Evolutionary conservation across 1,140 invertebrate genomes (phyloP).

Genomic region (Eulimnadia texana): DNA sequence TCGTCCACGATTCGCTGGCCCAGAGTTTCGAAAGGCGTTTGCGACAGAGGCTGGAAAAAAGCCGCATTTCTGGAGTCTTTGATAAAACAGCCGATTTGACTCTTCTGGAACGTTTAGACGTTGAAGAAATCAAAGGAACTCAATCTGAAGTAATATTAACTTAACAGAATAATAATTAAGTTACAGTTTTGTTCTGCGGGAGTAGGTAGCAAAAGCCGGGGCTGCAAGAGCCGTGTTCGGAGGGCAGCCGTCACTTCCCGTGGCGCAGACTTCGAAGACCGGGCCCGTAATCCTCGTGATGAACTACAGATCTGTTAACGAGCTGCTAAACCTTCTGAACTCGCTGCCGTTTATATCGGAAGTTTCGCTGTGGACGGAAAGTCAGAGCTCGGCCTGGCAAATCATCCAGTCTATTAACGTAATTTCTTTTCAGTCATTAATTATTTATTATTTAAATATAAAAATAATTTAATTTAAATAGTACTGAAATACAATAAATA

Average conservation of each 20-base stretch:
- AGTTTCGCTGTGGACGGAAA: constrained; percentile 1
- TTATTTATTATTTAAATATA: too few species aligned
- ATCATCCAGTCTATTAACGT: background rate
- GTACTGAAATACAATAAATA: too few species aligned
- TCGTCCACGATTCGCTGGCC: constrained; percentile 2
- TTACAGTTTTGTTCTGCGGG: background rate
- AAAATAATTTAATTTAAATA: too few species aligned
- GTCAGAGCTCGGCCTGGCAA: background rate
- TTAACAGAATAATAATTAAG: background rate
- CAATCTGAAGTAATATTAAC: background rate
- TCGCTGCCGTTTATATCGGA: background rate
- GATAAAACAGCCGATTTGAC: constrained; percentile 5
- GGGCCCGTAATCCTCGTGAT: background rate
- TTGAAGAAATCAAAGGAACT: background rate
- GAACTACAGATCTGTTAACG: background rate
- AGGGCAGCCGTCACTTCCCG: background rate
- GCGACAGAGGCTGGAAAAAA: background rate
- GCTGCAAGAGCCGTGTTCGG: background rate
- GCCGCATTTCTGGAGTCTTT: background rate
- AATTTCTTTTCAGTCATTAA: background rate
- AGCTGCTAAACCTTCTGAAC: background rate
- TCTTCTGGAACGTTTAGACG: background rate
- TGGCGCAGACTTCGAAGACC: background rate
- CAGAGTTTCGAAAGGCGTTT: background rate
- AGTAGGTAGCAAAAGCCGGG: background rate